These are phyloP conservation scores for Stomatorhinus walkeri DNA, from an alignment of 2,797 vertebrate species.

Conservation along the genomic window DNA sequence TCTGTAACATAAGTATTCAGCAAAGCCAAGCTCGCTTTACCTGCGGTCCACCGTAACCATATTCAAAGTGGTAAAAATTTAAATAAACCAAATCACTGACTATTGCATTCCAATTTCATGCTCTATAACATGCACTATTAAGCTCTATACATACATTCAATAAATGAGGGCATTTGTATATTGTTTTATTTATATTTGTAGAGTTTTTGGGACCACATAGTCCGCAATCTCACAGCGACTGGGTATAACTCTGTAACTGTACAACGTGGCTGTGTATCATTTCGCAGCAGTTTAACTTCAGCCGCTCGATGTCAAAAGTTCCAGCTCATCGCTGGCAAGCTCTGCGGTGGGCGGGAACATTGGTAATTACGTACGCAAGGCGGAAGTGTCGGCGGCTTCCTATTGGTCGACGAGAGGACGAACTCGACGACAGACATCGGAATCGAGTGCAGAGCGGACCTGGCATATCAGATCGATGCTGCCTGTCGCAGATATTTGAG, in stretches of 20 bases:
- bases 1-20: neutral
- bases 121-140: neutral
- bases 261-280: neutral
- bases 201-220: neutral
- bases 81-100: neutral
- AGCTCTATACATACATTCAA: neutral
- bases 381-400: neutral
- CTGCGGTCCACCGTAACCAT: neutral
- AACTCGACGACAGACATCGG: neutral
- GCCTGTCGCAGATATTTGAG: neutral
- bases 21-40: neutral
- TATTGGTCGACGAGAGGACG: neutral
- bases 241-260: neutral
- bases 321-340: conserved; percentile 11
- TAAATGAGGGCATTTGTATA: neutral
- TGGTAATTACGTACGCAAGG: neutral
- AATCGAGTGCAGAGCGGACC: neutral
- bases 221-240: neutral
- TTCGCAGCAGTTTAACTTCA: neutral
- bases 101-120: neutral
- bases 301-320: neutral
- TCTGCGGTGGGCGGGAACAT: neutral
- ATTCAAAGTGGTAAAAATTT: neutral
- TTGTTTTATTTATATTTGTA: neutral
- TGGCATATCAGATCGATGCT: neutral